Percentiles rank a stretch among this genome's conserved stretches.
phyloP scores from a whole-genome alignment of 92 coral and sea anemone species.

The Epizoanthus stellaris region DNA sequence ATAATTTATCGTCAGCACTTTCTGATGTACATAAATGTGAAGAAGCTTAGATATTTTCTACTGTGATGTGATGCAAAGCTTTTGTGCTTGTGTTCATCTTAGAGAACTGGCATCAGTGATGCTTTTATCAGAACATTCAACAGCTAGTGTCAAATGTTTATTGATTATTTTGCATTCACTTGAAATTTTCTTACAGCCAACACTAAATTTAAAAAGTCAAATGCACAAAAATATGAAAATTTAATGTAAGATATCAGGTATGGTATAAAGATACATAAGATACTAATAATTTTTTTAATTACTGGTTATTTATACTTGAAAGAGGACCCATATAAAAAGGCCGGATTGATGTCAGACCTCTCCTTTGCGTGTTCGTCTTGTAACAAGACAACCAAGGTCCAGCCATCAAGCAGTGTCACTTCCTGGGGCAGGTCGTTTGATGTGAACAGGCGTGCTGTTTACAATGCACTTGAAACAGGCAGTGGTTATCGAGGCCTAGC shows the following conservation, averaged over 20 bases:
- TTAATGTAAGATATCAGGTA: too few species aligned
- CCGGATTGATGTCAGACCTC: conserved; percentile 39
- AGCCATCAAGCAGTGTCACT: conserved; percentile 10
- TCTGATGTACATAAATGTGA: conserved; percentile 39
- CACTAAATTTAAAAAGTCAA: neutral
- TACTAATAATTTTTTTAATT: too few species aligned
- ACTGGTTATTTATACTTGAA: neutral
- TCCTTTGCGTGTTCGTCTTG: conserved; percentile 31
- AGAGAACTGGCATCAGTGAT: neutral
- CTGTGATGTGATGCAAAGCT: conserved; percentile 16
- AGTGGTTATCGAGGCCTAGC: conserved; percentile 59
- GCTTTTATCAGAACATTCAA: too few species aligned
- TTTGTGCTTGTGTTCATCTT: conserved; percentile 13
- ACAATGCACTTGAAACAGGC: conserved; percentile 50
- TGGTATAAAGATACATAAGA: too few species aligned
- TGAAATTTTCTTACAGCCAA: conserved; percentile 2
- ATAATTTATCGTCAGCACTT: conserved; percentile 35
- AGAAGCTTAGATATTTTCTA: conserved; percentile 35
- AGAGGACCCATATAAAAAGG: conserved; percentile 2
- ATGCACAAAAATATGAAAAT: too few species aligned
- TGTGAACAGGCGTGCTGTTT: conserved; percentile 19
- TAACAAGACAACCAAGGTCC: conserved; percentile 11
- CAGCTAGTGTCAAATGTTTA: neutral
- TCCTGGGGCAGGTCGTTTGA: conserved; percentile 18
- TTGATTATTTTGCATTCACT: conserved; percentile 10